Evolutionary conservation across 2,797 vertebrate genomes (phyloP), one percentile per base, ranked within the genome.

Genomic region (Urosaurus nigricauda): DNA sequence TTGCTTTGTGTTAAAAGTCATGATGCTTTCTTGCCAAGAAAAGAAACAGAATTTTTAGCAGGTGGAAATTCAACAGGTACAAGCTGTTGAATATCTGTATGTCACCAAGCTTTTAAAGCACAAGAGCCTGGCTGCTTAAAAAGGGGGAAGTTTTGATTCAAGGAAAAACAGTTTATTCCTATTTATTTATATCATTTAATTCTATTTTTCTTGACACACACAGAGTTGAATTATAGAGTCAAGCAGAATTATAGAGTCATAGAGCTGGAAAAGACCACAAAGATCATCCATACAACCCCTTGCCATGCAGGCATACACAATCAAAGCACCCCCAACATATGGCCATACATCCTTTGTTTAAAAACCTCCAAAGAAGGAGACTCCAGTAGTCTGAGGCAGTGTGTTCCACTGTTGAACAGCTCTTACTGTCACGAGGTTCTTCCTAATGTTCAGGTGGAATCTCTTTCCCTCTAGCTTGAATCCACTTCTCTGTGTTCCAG

Each of bases 141-240:
- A 80, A 65, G 19, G 17, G 8, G 19, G 37, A 17, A 47, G 12
- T 16, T 47, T 79, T 79, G 24, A 70, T 47, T 58, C 24, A 24
- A 84, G 51, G 37, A 84, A 79, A 79, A 74, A 19, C 5, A 68
- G 43, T 60, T 40, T 84, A 21, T 89, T 85, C 29, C 16, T 47
- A 79, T 60, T 79, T 60, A 43, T 56, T 47, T 89, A n/a, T 5
- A 35, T 21, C 47, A 7, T 47, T 79, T 60, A 43, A 40, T 47
- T 89, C 43, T 5, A 35, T 21, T n/a, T 12, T 14, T 79, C 37
- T 84, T 88, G 60, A n/a, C 58, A 75, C 60, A 51, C 17, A 53
- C 51, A 85, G 14, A 58, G 6, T n/a, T n/a, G 19, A 85, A 60
- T 63, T 73, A 9, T 51, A n/a, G n/a, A n/a, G n/a, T n/a, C 17